Evolutionary conservation across 2,113 vertebrate species (phyloP).

Genomic region (Odocoileus hemionus): DNA sequence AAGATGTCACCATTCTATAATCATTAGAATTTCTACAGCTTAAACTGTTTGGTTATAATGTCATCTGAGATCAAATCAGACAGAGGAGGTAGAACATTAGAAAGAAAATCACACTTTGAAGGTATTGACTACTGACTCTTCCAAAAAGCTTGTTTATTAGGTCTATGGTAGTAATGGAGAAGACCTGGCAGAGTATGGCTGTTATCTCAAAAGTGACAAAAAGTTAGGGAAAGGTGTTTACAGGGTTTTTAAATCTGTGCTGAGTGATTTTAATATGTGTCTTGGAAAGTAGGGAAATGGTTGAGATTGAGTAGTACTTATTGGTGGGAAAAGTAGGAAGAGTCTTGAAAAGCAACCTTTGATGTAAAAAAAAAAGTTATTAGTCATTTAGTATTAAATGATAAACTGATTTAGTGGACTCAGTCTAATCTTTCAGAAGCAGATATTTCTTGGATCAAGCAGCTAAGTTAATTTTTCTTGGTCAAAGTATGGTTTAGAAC

Average conservation of each 20-base stretch:
- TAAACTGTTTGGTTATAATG: not conserved
- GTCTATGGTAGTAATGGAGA: not conserved
- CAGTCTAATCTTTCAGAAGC: not conserved
- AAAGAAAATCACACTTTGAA: not conserved
- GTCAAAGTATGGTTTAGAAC: not conserved
- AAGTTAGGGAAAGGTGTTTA: not conserved
- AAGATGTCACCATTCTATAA: not conserved
- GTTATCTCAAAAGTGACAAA: not conserved
- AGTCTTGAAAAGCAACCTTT: not conserved
- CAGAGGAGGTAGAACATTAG: not conserved
- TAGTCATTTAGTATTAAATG: not conserved
- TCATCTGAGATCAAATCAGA: not conserved
- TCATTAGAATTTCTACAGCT: not conserved
- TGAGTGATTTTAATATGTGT: not conserved
- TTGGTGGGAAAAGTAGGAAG: not conserved
- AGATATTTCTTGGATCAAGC: not conserved
- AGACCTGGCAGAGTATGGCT: not conserved
- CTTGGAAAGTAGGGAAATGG: not conserved
- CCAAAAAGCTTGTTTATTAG: not conserved
- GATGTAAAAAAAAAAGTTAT: not conserved
- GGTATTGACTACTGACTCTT: not conserved
- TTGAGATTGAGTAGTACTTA: not conserved
- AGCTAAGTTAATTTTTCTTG: not conserved
- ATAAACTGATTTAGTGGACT: not conserved
- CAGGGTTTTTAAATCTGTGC: not conserved